Percentiles rank a stretch among this genome's conserved stretches.
These are phyloP conservation scores for Takifugu ocellatus DNA, from an alignment of 2,797 vertebrate genomes.

Conservation along the genomic window DNA sequence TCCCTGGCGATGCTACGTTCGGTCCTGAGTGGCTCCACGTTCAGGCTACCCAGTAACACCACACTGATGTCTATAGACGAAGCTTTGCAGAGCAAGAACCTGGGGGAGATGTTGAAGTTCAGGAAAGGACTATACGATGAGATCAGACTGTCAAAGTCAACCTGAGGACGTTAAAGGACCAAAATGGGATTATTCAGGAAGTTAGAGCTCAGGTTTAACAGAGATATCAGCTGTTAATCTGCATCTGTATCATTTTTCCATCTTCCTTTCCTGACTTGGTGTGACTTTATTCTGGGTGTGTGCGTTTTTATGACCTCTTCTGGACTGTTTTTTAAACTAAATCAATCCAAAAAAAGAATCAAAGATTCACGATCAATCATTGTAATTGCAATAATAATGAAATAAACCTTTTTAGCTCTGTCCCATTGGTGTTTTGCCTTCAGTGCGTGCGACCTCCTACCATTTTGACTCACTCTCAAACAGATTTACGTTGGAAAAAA, in stretches of 20 bases:
- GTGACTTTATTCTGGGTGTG: too few relatives aligned
- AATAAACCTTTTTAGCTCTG: too few relatives aligned
- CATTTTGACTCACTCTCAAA: neutral
- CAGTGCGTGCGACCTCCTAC: too few relatives aligned
- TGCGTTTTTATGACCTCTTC: neutral
- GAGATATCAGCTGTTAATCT: neutral
- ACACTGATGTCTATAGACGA: slow-evolving; percentile 84
- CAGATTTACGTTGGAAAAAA: neutral
- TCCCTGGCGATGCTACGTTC: slow-evolving; percentile 81
- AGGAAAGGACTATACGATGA: slow-evolving; percentile 80
- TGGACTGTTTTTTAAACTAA: too few relatives aligned
- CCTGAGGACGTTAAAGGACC: slow-evolving; percentile 6
- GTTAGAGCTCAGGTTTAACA: neutral
- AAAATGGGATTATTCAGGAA: neutral
- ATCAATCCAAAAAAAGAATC: too few relatives aligned
- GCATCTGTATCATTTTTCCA: too few relatives aligned
- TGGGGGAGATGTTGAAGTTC: slow-evolving; percentile 85
- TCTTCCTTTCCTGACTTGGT: too few relatives aligned
- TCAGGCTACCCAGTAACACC: slow-evolving; percentile 53
- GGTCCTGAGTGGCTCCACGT: slow-evolving; percentile 47
- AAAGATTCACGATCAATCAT: too few relatives aligned
- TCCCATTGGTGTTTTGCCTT: too few relatives aligned
- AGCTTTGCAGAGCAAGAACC: slow-evolving; percentile 81
- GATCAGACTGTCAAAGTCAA: slow-evolving; percentile 53
- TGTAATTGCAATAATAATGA: too few relatives aligned